Base-by-base conservation (phyloP, 2,113 vertebrate species). In the Gymnorhina tibicen region DNA sequence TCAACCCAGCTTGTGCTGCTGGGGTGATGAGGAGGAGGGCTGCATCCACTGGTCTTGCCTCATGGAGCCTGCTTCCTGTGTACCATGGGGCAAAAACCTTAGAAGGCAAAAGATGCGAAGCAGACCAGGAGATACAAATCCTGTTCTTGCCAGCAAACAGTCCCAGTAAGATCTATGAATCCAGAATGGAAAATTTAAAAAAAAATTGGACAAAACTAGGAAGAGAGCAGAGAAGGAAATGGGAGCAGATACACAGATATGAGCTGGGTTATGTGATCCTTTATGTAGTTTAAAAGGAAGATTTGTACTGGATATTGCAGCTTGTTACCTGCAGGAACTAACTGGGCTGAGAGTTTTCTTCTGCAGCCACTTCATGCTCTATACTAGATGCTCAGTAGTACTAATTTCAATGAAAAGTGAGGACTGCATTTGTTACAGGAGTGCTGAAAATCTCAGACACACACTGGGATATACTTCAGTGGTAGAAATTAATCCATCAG, bases 261-360 rank as follows among this genome's bases (percentile, higher is more conserved):
- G n/a, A 92, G 27, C n/a, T 63, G 68, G 53, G 19, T 33, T 47
- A 1, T 1, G 2, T 1, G 3, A 6, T 11, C 24, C 21, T 32
- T 79, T 59, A 26, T 11, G 5, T 5, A 37, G 5, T 77, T 77
- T 73, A 49, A 81, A 74, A 66, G 35, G 26, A 60, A 80, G 16
- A 33, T 55, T 72, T 1, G 0, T 55, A 22, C 10, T 60, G 53
- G 27, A 14, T 80, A 37, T 67, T 68, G 24, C 21, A 90, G 39
- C 53, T 79, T 14, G 7, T 35, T 35, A 27, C 16, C 33, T 46
- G n/a, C n/a, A 47, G 44, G 39, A 70, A 20, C 11, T 30, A 6
- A 17, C 10, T 76, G 53, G 35, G 37, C 13, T 56, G 41, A 85
- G 63, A 72, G 32, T 72, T 88, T 63, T 49, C n/a, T 82, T 74